Conservation (phyloP, 2,888 invertebrate species). For the Nemoura dubitans region DNA sequence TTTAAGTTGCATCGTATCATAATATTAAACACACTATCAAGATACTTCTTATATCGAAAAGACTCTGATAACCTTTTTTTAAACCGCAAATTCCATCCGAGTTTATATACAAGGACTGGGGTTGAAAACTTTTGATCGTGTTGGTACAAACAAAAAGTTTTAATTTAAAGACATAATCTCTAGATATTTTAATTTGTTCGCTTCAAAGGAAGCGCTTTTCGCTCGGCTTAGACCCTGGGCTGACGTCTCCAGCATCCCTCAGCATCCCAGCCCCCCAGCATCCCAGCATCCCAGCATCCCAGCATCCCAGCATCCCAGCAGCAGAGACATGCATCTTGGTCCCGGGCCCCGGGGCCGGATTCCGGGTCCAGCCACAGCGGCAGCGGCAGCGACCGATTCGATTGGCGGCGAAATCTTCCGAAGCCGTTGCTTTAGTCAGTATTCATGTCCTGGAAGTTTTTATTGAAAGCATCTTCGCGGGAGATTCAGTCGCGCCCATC, state of each 20-base stretch:
- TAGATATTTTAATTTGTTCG: not conserved
- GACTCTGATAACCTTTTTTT: not conserved
- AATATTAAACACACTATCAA: too few species aligned
- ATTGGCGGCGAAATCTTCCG: not conserved
- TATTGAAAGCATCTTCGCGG: not conserved
- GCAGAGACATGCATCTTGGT: not conserved
- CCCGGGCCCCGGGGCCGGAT: too few species aligned
- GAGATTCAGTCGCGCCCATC: not conserved
- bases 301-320: too few species aligned
- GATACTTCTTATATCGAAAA: not conserved
- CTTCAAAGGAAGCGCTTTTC: not conserved
- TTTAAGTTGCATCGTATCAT: too few species aligned
- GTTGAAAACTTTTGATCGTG: not conserved
- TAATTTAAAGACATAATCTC: slow-evolving; percentile 12
- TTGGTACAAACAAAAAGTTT: not conserved
- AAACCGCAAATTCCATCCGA: not conserved
- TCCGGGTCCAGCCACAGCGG: too few species aligned
- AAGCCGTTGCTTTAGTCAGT: not conserved
- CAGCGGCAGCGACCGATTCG: not conserved
- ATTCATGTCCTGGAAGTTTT: slow-evolving; percentile 9
- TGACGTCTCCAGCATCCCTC: not conserved
- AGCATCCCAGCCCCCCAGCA: too few species aligned
- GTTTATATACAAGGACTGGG: not conserved
- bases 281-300: too few species aligned
- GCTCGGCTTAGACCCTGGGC: not conserved